Percentiles rank a stretch among this genome's conserved stretches.
These are phyloP conservation scores for Stegana nigrithorax DNA, from an alignment of 2,888 invertebrate species.

Conservation along the genomic window DNA sequence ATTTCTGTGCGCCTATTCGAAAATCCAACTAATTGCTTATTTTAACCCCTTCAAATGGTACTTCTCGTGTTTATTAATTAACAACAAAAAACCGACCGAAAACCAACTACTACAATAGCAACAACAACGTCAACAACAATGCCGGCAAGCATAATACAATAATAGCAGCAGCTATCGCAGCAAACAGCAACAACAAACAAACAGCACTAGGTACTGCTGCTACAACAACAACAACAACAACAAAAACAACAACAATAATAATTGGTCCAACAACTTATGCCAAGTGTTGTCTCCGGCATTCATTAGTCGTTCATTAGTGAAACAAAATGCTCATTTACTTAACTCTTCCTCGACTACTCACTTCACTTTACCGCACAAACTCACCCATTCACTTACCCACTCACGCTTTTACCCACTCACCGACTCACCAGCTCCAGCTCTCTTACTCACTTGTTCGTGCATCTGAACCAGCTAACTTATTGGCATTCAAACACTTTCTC, in stretches of 20 bases:
- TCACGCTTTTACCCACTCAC: conserved; percentile 10
- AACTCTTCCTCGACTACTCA: conserved; percentile 45
- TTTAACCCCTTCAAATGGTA: conserved; percentile 64
- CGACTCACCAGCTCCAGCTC: conserved; percentile 45
- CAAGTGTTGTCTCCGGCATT: conserved; percentile 61
- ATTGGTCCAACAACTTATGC: conserved; percentile 41
- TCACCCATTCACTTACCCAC: neutral
- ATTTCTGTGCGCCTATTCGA: conserved; percentile 59
- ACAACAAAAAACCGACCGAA: conserved; percentile 55
- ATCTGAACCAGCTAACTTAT: neutral
- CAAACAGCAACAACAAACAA: conserved; percentile 26
- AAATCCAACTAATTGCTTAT: conserved; percentile 62
- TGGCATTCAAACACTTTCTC: neutral
- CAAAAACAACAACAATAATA: conserved; percentile 12
- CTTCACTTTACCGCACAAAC: conserved; percentile 6
- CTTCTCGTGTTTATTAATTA: conserved; percentile 62
- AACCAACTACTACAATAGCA: conserved; percentile 46
- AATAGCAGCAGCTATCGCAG: conserved; percentile 15
- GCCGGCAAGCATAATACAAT: conserved; percentile 19
- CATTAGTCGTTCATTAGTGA: conserved; percentile 66
- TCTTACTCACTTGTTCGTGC: conserved; percentile 12
- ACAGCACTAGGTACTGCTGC: too few species aligned
- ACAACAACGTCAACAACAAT: conserved; percentile 32
- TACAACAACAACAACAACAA: conserved; percentile 13
- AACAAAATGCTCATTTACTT: conserved; percentile 66